phyloP scores from a whole-genome alignment of 1,140 invertebrate species.

The Penaeus japonicus region DNA sequence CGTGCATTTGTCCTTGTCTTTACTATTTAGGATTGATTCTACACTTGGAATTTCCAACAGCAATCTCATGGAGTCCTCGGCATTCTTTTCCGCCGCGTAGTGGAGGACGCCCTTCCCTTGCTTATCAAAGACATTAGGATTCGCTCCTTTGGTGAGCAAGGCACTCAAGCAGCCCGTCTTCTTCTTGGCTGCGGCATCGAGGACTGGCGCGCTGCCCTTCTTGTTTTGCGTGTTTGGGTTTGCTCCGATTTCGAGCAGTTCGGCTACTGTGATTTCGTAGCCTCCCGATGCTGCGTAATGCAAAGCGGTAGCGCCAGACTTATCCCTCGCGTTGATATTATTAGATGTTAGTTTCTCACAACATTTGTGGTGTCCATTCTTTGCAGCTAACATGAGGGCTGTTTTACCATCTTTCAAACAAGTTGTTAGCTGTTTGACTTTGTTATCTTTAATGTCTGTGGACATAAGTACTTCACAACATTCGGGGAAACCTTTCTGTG shows the following conservation, averaged over 20 bases:
- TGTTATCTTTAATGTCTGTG: background rate
- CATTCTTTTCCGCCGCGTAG: slow-evolving; percentile 37
- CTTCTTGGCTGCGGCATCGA: slow-evolving; percentile 35
- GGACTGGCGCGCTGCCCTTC: slow-evolving; percentile 21
- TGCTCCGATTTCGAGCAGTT: slow-evolving; percentile 19
- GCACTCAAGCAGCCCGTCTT: slow-evolving; percentile 9
- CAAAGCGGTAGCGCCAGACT: slow-evolving; percentile 22
- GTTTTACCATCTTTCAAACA: slow-evolving; percentile 32
- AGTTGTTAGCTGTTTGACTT: slow-evolving; percentile 11
- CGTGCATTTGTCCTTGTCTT: slow-evolving; percentile 26
- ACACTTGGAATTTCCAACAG: background rate
- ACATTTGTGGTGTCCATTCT: slow-evolving; percentile 34
- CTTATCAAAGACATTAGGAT: background rate
- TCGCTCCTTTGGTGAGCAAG: slow-evolving; percentile 18
- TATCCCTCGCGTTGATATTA: slow-evolving; percentile 36
- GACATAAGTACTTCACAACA: slow-evolving; percentile 33
- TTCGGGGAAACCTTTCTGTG: slow-evolving; percentile 39
- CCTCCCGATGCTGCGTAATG: slow-evolving; percentile 37
- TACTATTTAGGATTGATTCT: background rate
- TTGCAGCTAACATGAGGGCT: slow-evolving; percentile 41
- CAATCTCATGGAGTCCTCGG: slow-evolving; percentile 1
- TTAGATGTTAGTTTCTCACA: slow-evolving; percentile 11
- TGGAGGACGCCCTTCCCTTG: slow-evolving; percentile 23
- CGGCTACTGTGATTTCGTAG: slow-evolving; percentile 29
- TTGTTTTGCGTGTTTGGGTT: slow-evolving; percentile 33